A percentile compares a stretch with the other conserved stretches of the same genome.
phyloP scores from a whole-genome alignment of 2,888 invertebrate genomes.

The Cerastis rubricosa region DNA sequence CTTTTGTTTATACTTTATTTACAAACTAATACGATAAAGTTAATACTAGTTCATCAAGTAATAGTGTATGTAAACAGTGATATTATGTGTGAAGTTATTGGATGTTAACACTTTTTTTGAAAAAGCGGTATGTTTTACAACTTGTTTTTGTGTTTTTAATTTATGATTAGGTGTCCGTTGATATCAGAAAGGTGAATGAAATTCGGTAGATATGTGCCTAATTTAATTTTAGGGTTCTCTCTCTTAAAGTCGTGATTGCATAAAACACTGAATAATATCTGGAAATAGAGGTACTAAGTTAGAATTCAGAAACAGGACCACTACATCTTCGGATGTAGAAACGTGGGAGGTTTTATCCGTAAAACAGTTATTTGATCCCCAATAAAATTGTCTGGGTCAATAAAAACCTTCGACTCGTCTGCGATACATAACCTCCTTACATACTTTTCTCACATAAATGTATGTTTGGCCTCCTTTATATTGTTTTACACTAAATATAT shows the following conservation, averaged over 20 bases:
- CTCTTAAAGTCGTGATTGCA: not conserved
- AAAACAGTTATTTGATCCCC: not conserved
- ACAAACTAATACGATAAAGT: slow-evolving; percentile 20
- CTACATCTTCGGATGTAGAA: not conserved
- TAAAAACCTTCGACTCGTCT: not conserved
- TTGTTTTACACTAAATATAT: not conserved
- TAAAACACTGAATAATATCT: not conserved
- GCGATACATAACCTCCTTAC: no score
- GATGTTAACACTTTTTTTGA: slow-evolving; percentile 38
- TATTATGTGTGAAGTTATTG: slow-evolving; percentile 53
- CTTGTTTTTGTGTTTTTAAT: not conserved
- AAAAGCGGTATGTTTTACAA: slow-evolving; percentile 29
- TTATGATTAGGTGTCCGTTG: slow-evolving; percentile 9
- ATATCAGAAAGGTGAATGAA: not conserved
- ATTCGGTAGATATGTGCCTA: not conserved
- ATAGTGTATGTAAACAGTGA: slow-evolving; percentile 47
- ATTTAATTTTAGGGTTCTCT: slow-evolving; percentile 2
- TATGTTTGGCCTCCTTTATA: no score
- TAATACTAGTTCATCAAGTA: slow-evolving; percentile 11
- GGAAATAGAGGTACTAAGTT: not conserved
- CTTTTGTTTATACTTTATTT: slow-evolving; percentile 46
- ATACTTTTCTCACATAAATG: not conserved
- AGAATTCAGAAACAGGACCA: not conserved
- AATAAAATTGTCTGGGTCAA: not conserved
- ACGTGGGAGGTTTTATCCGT: not conserved